Evolutionary conservation across 1,140 invertebrate genomes (phyloP), one percentile per base, ranked within the genome.

Genomic region (Drosophila miranda): DNA sequence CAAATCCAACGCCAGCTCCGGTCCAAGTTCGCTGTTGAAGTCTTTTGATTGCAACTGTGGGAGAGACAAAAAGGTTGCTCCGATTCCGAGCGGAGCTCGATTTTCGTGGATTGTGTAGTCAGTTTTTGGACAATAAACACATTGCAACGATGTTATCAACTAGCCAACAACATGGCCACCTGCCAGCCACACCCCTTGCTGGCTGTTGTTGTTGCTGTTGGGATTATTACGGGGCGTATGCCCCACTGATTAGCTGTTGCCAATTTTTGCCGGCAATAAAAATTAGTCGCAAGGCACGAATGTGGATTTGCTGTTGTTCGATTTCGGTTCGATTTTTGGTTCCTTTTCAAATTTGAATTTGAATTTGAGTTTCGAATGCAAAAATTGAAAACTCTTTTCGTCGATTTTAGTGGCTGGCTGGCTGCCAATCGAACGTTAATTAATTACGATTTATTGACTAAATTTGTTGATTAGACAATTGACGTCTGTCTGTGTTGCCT

Each of bases 371-470:
- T 57, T 61, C 8, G 67, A 73, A 73, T 73, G 69, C 42, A 56
- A 56, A 56, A 72, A 76, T 70, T 73, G 57, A 26, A 26, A 26
- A 26, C 23, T 26, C 69, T 80, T 86, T 77, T 61, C 52, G 61
- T 56, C 71, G 55, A 43, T 38, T 42, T 42, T 51, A 54, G 52
- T 43, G 34, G 41, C 48, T 60, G 34, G 41, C 48, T 60, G 13
- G 66, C 64, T 64, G 68, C 57, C 70, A 74, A 73, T 69, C 79
- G 63, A 83, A 84, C 60, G 76, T 87, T 87, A 87, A 87, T 87
- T 87, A 87, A 87, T 87, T 87, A 87, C 82, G 82, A 87, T 87
- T 87, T 87, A 87, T 87, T 87, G 82, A 87, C 82, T 87, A 87
- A 87, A 87, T 87, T 87, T 81, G 66, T 87, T 87, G 82, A 87